Base-by-base conservation (phyloP, 1,140 invertebrate species). In the Calephelis virginiensis region DNA sequence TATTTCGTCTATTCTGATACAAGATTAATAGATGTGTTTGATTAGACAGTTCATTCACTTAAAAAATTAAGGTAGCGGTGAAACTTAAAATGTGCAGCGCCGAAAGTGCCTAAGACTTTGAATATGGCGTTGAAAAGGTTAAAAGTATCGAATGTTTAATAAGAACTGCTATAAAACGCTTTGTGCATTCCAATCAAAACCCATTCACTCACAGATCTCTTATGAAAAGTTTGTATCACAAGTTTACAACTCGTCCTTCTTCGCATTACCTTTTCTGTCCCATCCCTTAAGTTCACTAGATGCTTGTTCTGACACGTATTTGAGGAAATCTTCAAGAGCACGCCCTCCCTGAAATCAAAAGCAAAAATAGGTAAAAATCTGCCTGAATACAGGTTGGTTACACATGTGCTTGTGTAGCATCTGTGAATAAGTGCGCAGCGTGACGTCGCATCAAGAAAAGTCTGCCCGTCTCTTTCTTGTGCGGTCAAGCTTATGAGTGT, bases 281-380 rank as follows among this genome's bases (percentile, higher is more conserved):
- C 93, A 99, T 63, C 95, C 95, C 73, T 96, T 97, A 68, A 99
- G 94, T 81, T 97, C 97, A 64, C 95, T 93, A 40, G 97, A 97
- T 0, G 98, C 94, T 73, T 99, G 96, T 85, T 98, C 96, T 43
- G 98, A 95, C 79, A 99, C 96, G 91, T 98, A 99, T 82, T 98
- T 98, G 59, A 99, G 85, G 87, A 99, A 99, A 81, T 99, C 98
- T 64, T 99, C 95, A 0, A 99, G 89, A 76, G 98, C 97, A 68
- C 99, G 96, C 8, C 98, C 98, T 83, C 98, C 97, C 93, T 96
- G 86, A 0, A 93, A 75, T 46, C 10, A 37, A 56, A 12, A 53
- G 2, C 28, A 28, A 28, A 28, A 4, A 28, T 28, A n/a, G n/a
- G n/a, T n/a, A n/a, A n/a, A n/a, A n/a, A n/a, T n/a, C n/a, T n/a